phyloP scores from a whole-genome alignment of 2,888 invertebrate genomes.

The Adelognathus sp. region DNA sequence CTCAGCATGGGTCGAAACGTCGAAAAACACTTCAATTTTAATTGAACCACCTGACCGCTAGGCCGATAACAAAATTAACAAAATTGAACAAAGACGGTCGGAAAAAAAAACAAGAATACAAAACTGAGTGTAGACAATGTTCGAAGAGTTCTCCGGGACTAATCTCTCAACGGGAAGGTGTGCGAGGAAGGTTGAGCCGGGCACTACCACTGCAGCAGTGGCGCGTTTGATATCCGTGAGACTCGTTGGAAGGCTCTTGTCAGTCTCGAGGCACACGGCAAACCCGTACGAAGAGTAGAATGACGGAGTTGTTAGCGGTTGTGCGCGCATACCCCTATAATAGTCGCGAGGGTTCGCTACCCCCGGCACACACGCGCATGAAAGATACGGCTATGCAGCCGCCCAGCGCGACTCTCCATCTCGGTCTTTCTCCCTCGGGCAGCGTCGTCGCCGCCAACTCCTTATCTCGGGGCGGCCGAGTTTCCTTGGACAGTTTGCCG shows the following conservation, averaged over 20 bases:
- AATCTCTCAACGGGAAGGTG: not conserved
- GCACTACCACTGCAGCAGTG: not conserved
- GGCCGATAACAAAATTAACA: too few species aligned
- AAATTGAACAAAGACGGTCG: too few species aligned
- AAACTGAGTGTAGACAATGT: too few species aligned
- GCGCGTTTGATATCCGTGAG: slow-evolving; percentile 23
- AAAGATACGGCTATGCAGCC: slow-evolving; percentile 55
- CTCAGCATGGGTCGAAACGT: too few species aligned
- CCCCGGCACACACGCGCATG: slow-evolving; percentile 57
- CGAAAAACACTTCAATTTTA: too few species aligned
- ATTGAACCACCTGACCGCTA: too few species aligned
- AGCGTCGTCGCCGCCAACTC: slow-evolving; percentile 55
- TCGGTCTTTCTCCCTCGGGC: too few species aligned
- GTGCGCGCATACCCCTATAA: slow-evolving; percentile 14
- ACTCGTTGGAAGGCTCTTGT: slow-evolving; percentile 23
- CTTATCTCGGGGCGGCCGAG: slow-evolving; percentile 79
- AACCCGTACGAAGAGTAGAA: slow-evolving; percentile 1
- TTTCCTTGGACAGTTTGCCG: slow-evolving; percentile 80
- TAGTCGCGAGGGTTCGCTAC: slow-evolving; percentile 32
- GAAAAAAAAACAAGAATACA: too few species aligned
- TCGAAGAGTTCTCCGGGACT: slow-evolving; percentile 5
- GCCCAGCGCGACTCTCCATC: slow-evolving; percentile 46
- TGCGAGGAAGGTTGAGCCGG: not conserved
- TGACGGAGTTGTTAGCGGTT: not conserved
- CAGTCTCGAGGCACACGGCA: slow-evolving; percentile 1